Conservation (phyloP, 2,888 invertebrate genomes). For the Sphaerophoria taeniata region DNA sequence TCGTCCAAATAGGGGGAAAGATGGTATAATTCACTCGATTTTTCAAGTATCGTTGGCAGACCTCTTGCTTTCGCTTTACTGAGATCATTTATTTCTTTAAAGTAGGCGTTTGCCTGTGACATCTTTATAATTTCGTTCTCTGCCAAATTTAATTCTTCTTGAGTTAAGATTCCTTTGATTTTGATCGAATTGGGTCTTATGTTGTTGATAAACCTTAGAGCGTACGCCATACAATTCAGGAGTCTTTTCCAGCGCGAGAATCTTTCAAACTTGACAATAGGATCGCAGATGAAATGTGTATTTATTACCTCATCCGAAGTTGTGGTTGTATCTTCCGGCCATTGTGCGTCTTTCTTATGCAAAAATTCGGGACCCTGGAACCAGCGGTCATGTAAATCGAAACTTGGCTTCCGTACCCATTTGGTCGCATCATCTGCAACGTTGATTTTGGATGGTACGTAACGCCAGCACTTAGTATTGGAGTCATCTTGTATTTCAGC, state of each 20-base stretch:
- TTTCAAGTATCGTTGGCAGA: too few relatives aligned
- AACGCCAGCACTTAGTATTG: slow-evolving; percentile 5
- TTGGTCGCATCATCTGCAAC: slow-evolving; percentile 42
- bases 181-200: not conserved
- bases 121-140: not conserved
- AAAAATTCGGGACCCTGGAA: slow-evolving; percentile 1
- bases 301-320: not conserved
- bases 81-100: not conserved
- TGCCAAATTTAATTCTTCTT: not conserved
- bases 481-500: slow-evolving; percentile 26
- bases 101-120: not conserved
- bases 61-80: too few relatives aligned
- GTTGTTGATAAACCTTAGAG: slow-evolving; percentile 13
- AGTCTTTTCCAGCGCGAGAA: slow-evolving; percentile 11
- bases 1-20: slow-evolving; percentile 37
- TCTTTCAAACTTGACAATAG: not conserved
- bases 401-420: not conserved
- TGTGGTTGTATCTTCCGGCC: not conserved
- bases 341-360: not conserved
- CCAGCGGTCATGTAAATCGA: slow-evolving; percentile 6
- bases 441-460: slow-evolving; percentile 24
- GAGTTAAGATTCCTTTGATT: not conserved
- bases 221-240: slow-evolving; percentile 6
- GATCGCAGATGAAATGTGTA: not conserved
- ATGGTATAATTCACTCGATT: too few relatives aligned